Percentiles rank a stretch among this genome's conserved stretches.
These are phyloP conservation scores for Diplolepis rosae DNA, from an alignment of 2,888 invertebrate genomes.

Conservation along the genomic window DNA sequence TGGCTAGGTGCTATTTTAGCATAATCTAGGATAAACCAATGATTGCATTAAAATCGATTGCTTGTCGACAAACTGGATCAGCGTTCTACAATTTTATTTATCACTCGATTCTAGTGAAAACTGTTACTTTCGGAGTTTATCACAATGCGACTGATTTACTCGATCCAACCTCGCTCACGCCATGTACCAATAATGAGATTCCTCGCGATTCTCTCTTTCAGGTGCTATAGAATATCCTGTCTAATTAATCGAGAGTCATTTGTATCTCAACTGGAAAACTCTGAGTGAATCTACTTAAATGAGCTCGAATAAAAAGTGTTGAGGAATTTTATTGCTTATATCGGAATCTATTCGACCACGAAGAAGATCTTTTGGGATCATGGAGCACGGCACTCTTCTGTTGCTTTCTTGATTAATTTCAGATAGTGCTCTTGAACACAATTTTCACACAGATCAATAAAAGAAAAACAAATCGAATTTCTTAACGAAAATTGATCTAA, in stretches of 20 bases:
- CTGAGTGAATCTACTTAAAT: background rate
- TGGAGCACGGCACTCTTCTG: too few relatives aligned
- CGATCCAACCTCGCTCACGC: constrained; percentile 42
- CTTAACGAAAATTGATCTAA: background rate
- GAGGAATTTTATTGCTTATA: too few relatives aligned
- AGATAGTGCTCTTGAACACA: background rate
- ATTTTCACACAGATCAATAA: constrained; percentile 10
- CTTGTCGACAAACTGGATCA: constrained; percentile 51
- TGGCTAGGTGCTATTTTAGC: constrained; percentile 45
- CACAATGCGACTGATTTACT: constrained; percentile 67
- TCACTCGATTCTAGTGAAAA: constrained; percentile 41
- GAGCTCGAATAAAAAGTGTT: too few relatives aligned
- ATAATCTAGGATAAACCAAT: constrained; percentile 55
- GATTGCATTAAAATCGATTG: constrained; percentile 57
- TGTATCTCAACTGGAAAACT: too few relatives aligned
- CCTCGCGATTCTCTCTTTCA: background rate
- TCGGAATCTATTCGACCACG: too few relatives aligned
- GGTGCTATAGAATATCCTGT: constrained; percentile 32
- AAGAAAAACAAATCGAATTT: background rate
- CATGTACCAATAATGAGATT: constrained; percentile 16
- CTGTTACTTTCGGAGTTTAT: constrained; percentile 56
- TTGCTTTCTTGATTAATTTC: constrained; percentile 4
- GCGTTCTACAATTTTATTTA: constrained; percentile 46
- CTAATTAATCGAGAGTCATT: background rate
- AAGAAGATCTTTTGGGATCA: too few relatives aligned